Percentiles rank a stretch among this genome's conserved stretches.
These are phyloP conservation scores for Theocolax elegans DNA, from an alignment of 1,140 invertebrate genomes.

Conservation along the genomic window DNA sequence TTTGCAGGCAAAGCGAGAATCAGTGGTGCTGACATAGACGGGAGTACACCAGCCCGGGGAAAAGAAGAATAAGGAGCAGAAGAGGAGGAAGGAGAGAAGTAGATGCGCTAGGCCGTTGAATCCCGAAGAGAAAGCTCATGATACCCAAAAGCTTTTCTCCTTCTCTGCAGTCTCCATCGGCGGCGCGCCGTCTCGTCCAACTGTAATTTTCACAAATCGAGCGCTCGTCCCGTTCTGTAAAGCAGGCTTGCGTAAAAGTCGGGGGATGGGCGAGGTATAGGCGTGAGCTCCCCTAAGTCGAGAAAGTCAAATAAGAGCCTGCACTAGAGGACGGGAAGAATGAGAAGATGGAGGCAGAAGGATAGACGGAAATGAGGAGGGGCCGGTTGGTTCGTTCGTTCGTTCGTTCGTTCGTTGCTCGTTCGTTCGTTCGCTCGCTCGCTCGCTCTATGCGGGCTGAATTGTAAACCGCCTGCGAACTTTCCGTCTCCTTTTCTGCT, in stretches of 20 bases:
- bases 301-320: conserved; percentile 47
- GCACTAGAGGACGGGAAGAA: no score
- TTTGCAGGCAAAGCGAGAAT: background rate
- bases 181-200: no score
- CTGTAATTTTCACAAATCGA: conserved; percentile 44
- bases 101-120: background rate
- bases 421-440: no score
- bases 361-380: background rate
- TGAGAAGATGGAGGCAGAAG: conserved; percentile 13
- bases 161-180: background rate
- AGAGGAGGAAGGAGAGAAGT: background rate
- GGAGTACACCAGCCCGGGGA: background rate
- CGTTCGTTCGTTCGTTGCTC: no score
- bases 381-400: no score
- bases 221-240: conserved; percentile 21
- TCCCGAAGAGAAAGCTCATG: conserved; percentile 20
- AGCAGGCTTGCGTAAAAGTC: background rate
- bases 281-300: conserved; percentile 28
- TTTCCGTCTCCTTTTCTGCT: conserved; percentile 55
- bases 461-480: conserved; percentile 56
- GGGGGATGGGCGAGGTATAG: no score
- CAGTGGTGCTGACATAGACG: background rate
- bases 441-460: conserved; percentile 55
- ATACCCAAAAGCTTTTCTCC: conserved; percentile 13
- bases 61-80: background rate